Base-by-base conservation (phyloP, 2,113 vertebrate genomes). In the Lota lota region DNA sequence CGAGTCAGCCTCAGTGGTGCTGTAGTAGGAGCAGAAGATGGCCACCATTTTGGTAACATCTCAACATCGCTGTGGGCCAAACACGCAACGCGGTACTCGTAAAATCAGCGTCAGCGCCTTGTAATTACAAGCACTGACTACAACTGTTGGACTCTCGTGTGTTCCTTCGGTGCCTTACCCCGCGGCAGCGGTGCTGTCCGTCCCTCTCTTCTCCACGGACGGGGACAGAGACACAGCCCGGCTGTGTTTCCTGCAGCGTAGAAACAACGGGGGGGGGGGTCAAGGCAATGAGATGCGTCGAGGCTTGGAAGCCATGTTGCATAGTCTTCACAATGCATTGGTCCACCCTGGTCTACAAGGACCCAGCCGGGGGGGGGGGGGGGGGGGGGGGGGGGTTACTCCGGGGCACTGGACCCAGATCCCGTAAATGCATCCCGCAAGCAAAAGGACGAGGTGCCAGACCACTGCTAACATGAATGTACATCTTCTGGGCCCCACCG, bases 101-200 rank as follows among this genome's bases (percentile, higher is more conserved):
- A 89, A 86, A 47, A 91, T 88, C 83, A 82, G 33, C 8, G 8
- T n/a, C 47, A 62, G 75, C 40, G 72, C 70, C 79, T 88, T 59
- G 22, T 84, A 88, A 87, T 88, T 91, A 86, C 69, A 80, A 86
- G 72, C 71, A 86, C 63, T 71, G 82, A 70, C 64, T 51, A 58
- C 14, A 73, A 70, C 66, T 69, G 20, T 63, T 83, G 73, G 67
- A 74, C 85, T 76, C 77, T 67, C 3, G 36, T 68, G 62, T 73
- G 78, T 87, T 88, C 79, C 75, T 79, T 70, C n/a, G 73, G 79
- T 73, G n/a, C 77, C 85, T 89, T 81, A 86, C 87, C 79, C 77
- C 0, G 80, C 70, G 65, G 64, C 67, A 47, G 79, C 28, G 7
- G 40, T 18, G 22, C 68, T 81, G 79, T 79, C 79, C 36, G 11